These are phyloP conservation scores for Drosophila pseudoananassae DNA, from an alignment of 1,140 invertebrate genomes.

Conservation along the genomic window DNA sequence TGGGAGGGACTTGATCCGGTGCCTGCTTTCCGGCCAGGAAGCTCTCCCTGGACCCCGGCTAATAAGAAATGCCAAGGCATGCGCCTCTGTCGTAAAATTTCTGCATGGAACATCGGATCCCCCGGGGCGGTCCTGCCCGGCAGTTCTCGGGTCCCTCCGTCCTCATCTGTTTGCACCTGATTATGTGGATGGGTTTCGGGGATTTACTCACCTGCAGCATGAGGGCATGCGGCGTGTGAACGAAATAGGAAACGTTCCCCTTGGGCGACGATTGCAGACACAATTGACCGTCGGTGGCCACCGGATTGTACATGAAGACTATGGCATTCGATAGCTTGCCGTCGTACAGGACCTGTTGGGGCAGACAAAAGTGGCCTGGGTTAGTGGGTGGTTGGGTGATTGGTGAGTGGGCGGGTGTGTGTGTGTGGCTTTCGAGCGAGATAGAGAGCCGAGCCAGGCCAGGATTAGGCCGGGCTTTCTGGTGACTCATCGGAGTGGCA, in stretches of 20 bases:
- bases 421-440: too few species aligned
- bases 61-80: conserved; percentile 79
- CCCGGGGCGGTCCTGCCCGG: neutral
- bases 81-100: conserved; percentile 76
- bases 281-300: conserved; percentile 98
- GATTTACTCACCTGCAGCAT: conserved; percentile 95
- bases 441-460: conserved; percentile 2
- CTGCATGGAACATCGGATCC: conserved; percentile 68
- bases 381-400: neutral
- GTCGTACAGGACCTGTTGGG: conserved; percentile 96
- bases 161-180: neutral
- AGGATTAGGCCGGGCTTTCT: conserved; percentile 59
- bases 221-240: conserved; percentile 99
- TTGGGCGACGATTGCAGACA: conserved; percentile 99
- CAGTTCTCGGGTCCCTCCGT: neutral
- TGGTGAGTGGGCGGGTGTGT: neutral
- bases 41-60: conserved; percentile 25
- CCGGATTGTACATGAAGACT: conserved; percentile 99
- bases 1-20: neutral
- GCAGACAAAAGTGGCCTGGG: conserved; percentile 3
- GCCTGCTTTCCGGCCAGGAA: conserved; percentile 24
- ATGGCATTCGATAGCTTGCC: conserved; percentile 98
- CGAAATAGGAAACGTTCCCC: conserved; percentile 98
- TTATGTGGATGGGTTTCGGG: neutral
- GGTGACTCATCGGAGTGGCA: conserved; percentile 53